phyloP scores from a whole-genome alignment of 1,140 invertebrate genomes.

The Leptoteleia sp. region DNA sequence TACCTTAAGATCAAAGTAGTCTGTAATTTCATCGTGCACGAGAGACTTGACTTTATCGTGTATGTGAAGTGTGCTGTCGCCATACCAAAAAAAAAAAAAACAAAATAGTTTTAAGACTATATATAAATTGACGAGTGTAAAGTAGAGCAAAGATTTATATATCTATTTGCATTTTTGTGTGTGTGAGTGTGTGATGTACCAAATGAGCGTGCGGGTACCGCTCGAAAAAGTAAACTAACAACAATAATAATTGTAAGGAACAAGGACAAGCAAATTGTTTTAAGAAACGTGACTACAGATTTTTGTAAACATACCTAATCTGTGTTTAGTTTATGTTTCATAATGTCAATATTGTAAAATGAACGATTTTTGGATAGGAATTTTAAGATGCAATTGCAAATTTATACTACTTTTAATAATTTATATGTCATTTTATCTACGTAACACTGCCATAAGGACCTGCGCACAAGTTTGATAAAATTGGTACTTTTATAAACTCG shows the following conservation, averaged over 20 bases:
- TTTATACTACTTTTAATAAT: conserved; percentile 23
- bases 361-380: not conserved
- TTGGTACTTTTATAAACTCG: conserved; percentile 53
- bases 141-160: conserved; percentile 61
- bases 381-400: conserved; percentile 11
- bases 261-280: conserved; percentile 32
- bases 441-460: conserved; percentile 44
- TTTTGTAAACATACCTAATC: not conserved
- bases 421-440: conserved; percentile 24
- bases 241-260: conserved; percentile 18
- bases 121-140: conserved; percentile 55
- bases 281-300: conserved; percentile 3
- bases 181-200: conserved; percentile 51
- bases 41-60: conserved; percentile 54
- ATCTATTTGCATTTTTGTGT: conserved; percentile 64
- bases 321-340: not conserved
- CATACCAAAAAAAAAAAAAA: conserved; percentile 64
- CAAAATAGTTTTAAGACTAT: conserved; percentile 50
- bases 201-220: conserved; percentile 59
- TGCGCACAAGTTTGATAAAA: conserved; percentile 46
- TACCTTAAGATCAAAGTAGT: conserved; percentile 43
- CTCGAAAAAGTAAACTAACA: conserved; percentile 38
- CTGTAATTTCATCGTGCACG: conserved; percentile 51
- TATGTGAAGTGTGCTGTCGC: conserved; percentile 52
- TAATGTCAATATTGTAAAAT: not conserved